A percentile compares a stretch with the other conserved stretches of the same genome.
phyloP scores from a whole-genome alignment of 2,888 invertebrate genomes.

The Lepidochitona cinerea region DNA sequence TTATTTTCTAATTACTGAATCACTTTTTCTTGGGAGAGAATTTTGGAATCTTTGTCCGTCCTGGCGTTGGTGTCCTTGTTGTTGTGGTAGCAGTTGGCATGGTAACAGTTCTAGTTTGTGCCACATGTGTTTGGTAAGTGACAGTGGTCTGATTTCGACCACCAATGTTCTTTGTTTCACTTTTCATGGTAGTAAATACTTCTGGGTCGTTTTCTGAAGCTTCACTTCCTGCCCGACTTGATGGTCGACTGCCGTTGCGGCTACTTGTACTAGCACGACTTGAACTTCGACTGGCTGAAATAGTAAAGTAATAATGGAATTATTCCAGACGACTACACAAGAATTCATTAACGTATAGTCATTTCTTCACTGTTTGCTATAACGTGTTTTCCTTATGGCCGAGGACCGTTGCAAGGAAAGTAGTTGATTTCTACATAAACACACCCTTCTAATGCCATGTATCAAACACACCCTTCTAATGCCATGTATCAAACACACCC shows the following conservation, averaged over 20 bases:
- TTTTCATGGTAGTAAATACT: constrained; percentile 65
- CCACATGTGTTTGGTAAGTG: constrained; percentile 65
- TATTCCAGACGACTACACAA: too few relatives aligned
- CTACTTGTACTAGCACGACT: constrained; percentile 73
- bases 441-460: too few relatives aligned
- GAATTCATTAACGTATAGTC: too few relatives aligned
- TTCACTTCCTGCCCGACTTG: constrained; percentile 93
- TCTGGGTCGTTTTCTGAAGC: constrained; percentile 62
- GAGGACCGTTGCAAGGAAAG: too few relatives aligned
- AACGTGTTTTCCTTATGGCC: too few relatives aligned
- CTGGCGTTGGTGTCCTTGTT: constrained; percentile 44
- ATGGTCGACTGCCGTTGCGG: constrained; percentile 81
- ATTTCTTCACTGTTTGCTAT: too few relatives aligned
- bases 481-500: too few relatives aligned
- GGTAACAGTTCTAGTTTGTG: constrained; percentile 53
- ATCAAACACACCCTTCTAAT: too few relatives aligned
- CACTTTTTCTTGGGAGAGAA: constrained; percentile 37
- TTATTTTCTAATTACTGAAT: background rate
- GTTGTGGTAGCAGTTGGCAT: constrained; percentile 31
- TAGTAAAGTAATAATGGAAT: too few relatives aligned
- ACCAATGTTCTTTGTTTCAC: constrained; percentile 56
- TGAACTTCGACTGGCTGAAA: constrained; percentile 79
- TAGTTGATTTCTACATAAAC: too few relatives aligned
- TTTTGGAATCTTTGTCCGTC: constrained; percentile 59
- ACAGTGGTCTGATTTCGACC: constrained; percentile 64